These are phyloP conservation scores for Drosophila hawaiiensis DNA, from an alignment of 2,888 invertebrate species.

Conservation along the genomic window DNA sequence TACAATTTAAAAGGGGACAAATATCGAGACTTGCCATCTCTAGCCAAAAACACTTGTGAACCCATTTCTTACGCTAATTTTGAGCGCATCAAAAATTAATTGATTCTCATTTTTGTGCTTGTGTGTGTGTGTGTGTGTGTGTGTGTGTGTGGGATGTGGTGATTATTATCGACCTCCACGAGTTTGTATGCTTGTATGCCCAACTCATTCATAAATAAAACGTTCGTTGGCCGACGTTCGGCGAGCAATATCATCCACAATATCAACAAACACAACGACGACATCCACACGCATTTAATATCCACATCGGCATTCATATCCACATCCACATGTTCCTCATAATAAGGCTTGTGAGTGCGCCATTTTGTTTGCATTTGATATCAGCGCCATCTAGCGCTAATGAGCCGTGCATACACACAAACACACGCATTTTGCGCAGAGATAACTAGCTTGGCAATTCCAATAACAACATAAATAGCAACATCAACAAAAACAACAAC, in stretches of 20 bases:
- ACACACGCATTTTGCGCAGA: conserved; percentile 2
- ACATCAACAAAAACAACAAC: conserved; percentile 3
- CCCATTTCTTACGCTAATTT: conserved; percentile 52
- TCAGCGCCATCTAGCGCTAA: conserved; percentile 71
- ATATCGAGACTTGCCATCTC: conserved; percentile 25
- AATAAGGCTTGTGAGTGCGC: conserved; percentile 47
- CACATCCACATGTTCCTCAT: conserved; percentile 15
- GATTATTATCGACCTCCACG: conserved; percentile 44
- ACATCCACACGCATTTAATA: conserved; percentile 31
- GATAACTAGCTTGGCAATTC: background rate
- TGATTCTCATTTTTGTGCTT: conserved; percentile 23
- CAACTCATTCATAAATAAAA: conserved; percentile 70
- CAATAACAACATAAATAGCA: background rate
- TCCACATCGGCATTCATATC: conserved; percentile 28
- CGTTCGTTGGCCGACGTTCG: conserved; percentile 10
- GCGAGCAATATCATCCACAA: conserved; percentile 30
- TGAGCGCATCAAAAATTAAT: conserved; percentile 53
- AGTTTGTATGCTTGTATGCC: conserved; percentile 23
- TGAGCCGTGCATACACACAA: conserved; percentile 51
- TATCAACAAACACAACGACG: background rate
- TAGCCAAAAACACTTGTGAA: conserved; percentile 35
- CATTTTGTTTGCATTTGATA: conserved; percentile 62
- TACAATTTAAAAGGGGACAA: background rate
- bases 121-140: conserved; percentile 9
- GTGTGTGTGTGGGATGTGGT: conserved; percentile 25